Evolutionary conservation across 2,888 invertebrate genomes (phyloP).

Genomic region (Melanophora roralis): DNA sequence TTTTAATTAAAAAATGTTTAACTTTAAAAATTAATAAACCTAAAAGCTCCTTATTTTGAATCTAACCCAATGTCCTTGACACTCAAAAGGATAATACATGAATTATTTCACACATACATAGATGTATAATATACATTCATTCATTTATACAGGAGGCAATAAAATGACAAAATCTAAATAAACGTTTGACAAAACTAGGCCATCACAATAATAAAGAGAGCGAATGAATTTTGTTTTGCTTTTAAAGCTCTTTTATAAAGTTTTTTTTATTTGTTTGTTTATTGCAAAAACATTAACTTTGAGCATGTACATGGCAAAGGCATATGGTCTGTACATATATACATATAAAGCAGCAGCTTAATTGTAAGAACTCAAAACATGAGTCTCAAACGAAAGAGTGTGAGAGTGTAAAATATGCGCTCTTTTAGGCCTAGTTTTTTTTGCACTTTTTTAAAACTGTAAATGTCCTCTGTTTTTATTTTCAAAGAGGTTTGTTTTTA

Average conservation of each 20-base stretch:
- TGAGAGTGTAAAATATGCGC: constrained; percentile 28
- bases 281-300: constrained; percentile 47
- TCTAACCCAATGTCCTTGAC: constrained; percentile 33
- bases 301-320: constrained; percentile 21
- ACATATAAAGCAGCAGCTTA: constrained; percentile 33
- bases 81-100: constrained; percentile 3
- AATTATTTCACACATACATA: neutral
- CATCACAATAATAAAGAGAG: constrained; percentile 35
- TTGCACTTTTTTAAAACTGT: constrained; percentile 9
- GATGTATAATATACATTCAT: neutral
- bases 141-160: neutral
- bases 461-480: constrained; percentile 9
- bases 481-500: constrained; percentile 54
- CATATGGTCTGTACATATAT: constrained; percentile 15
- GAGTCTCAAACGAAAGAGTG: constrained; percentile 18
- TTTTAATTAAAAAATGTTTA: no score
- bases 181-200: constrained; percentile 43
- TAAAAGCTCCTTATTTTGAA: neutral
- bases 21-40: no score
- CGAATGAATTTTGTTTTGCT: neutral
- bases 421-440: constrained; percentile 61
- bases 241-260: no score
- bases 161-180: constrained; percentile 18
- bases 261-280: constrained; percentile 17
- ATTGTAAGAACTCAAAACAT: constrained; percentile 12